Percentiles rank a stretch among this genome's conserved stretches.
Conservation (phyloP, 2,888 invertebrate genomes). For the Auanema sp. region DNA sequence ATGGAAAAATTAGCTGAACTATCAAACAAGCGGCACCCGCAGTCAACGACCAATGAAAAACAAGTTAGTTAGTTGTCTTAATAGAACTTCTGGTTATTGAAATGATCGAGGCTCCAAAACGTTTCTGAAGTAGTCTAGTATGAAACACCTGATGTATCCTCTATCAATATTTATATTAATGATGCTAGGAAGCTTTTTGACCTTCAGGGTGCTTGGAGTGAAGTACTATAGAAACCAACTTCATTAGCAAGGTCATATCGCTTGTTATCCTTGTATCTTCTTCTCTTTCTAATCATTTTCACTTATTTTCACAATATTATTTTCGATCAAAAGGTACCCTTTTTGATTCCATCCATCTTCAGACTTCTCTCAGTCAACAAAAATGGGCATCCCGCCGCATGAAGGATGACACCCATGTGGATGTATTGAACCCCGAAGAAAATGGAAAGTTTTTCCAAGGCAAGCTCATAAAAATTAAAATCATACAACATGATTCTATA, state of each 20-base stretch:
- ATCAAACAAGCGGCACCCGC: constrained; percentile 45
- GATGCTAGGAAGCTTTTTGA: constrained; percentile 7
- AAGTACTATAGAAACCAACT: constrained; percentile 1
- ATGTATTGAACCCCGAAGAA: constrained; percentile 52
- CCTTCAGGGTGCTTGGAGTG: background rate
- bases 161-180: constrained; percentile 5
- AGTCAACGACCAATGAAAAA: constrained; percentile 14
- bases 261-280: no score
- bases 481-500: constrained; percentile 19
- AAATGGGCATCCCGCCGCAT: constrained; percentile 22
- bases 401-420: constrained; percentile 23
- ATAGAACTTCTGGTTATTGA: constrained; percentile 12
- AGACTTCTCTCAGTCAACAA: constrained; percentile 4
- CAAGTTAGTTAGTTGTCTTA: constrained; percentile 16
- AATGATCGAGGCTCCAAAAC: constrained; percentile 15
- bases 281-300: background rate
- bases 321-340: no score
- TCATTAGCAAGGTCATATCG: no score
- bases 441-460: constrained; percentile 58
- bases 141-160: constrained; percentile 12
- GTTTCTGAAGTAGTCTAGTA: constrained; percentile 9
- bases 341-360: background rate
- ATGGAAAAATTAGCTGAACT: constrained; percentile 52
- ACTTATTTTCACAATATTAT: no score
- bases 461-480: background rate